A percentile compares a stretch with the other conserved stretches of the same genome.
These are phyloP conservation scores for Ibidorhyncha struthersii DNA, from an alignment of 2,113 vertebrate species.

Conservation along the genomic window DNA sequence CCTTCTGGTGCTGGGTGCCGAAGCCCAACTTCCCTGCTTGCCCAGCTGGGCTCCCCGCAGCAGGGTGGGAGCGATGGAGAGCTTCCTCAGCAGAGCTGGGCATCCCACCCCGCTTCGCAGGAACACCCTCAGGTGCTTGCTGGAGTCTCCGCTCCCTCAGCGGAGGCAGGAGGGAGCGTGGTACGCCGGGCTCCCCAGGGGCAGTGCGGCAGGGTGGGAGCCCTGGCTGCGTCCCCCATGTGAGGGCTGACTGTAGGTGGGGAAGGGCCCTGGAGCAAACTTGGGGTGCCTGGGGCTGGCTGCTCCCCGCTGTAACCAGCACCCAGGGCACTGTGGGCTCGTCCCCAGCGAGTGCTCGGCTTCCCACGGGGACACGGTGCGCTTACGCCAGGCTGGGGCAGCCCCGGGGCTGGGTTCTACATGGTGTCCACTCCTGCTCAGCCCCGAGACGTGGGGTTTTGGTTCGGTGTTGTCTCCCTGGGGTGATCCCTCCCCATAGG, in stretches of 20 bases:
- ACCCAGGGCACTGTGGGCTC: neutral
- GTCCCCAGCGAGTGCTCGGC: neutral
- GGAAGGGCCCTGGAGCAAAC: neutral
- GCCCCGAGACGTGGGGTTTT: fast-evolving
- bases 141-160: neutral
- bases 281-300: neutral
- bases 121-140: fast-evolving
- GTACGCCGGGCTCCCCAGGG: fast-evolving
- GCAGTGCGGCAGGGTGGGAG: neutral
- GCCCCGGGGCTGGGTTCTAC: neutral
- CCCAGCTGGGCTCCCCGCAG: too few species aligned
- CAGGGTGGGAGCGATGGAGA: too few species aligned
- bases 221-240: neutral
- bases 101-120: fast-evolving
- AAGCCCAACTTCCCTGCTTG: neutral
- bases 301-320: too few species aligned
- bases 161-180: fast-evolving
- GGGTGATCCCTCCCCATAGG: neutral
- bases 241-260: neutral
- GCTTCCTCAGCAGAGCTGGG: neutral
- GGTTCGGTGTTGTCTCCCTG: neutral
- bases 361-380: fast-evolving
- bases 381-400: neutral
- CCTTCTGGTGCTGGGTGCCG: neutral
- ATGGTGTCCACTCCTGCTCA: neutral